phyloP scores from a whole-genome alignment of 2,888 invertebrate species.

The Trachelus iudaicus region DNA sequence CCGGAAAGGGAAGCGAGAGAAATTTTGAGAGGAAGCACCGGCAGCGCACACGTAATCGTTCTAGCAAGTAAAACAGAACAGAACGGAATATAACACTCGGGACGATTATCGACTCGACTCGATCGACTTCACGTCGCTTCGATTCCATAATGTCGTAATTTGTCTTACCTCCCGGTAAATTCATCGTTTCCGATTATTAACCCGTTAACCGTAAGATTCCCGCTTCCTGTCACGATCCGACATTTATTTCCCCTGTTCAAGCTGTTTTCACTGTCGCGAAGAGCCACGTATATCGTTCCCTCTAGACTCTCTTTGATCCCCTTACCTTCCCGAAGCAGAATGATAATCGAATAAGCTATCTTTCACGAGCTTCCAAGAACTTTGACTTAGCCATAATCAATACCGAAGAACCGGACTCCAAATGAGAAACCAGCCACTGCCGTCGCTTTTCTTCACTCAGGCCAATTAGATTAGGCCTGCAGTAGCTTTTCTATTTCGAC shows the following conservation, averaged over 20 bases:
- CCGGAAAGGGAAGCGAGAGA: background rate
- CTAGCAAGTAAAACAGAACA: background rate
- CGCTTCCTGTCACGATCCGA: background rate
- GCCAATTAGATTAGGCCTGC: background rate
- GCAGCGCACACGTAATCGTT: background rate
- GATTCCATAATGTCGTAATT: background rate
- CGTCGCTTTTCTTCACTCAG: background rate
- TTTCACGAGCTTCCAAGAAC: background rate
- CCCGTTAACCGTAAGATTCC: background rate
- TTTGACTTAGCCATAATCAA: background rate
- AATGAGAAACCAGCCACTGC: background rate
- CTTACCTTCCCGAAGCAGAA: background rate
- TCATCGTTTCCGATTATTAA: background rate
- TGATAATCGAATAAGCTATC: background rate
- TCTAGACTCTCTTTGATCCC: background rate
- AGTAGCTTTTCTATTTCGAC: background rate
- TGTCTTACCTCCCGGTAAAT: background rate
- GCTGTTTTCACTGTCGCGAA: background rate
- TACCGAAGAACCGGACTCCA: background rate
- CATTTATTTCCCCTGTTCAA: background rate
- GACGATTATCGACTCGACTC: background rate
- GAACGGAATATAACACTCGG: background rate
- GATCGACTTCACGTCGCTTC: background rate
- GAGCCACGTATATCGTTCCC: background rate
- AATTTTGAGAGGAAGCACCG: background rate